phyloP scores from a whole-genome alignment of 2,888 invertebrate genomes.

The Vanessa cardui region DNA sequence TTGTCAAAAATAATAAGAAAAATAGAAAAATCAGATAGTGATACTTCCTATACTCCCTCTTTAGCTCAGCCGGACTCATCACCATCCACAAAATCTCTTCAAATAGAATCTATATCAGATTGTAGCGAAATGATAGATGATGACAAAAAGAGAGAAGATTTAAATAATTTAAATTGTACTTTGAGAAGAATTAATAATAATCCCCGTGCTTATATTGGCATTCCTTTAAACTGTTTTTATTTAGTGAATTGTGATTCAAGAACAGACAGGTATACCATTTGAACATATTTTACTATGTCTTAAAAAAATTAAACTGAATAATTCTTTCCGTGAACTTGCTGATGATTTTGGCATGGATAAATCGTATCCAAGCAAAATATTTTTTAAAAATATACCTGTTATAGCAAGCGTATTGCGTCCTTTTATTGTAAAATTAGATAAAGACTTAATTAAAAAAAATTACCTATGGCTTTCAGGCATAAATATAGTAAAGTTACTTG shows the following conservation, averaged over 20 bases:
- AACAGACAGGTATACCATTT: slow-evolving; percentile 21
- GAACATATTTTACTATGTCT: slow-evolving; percentile 32
- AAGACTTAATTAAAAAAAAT: slow-evolving; percentile 31
- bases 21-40: neutral
- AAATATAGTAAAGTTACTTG: slow-evolving; percentile 47
- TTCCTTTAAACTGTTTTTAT: slow-evolving; percentile 28
- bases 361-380: slow-evolving; percentile 30
- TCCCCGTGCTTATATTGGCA: slow-evolving; percentile 30
- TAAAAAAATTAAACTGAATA: slow-evolving; percentile 37
- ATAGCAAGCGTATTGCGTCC: slow-evolving; percentile 41
- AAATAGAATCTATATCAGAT: neutral
- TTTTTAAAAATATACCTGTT: slow-evolving; percentile 39
- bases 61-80: neutral
- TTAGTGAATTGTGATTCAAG: slow-evolving; percentile 30
- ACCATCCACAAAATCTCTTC: neutral
- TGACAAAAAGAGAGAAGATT: neutral
- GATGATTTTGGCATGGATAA: slow-evolving; percentile 33
- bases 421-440: slow-evolving; percentile 40
- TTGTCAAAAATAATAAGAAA: neutral
- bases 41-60: neutral
- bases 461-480: slow-evolving; percentile 48
- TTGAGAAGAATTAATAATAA: slow-evolving; percentile 16
- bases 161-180: neutral
- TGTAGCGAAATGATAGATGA: neutral
- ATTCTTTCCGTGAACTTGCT: slow-evolving; percentile 21